Base-by-base conservation (phyloP, 2,797 vertebrate species). In the Typhlichthys subterraneus region DNA sequence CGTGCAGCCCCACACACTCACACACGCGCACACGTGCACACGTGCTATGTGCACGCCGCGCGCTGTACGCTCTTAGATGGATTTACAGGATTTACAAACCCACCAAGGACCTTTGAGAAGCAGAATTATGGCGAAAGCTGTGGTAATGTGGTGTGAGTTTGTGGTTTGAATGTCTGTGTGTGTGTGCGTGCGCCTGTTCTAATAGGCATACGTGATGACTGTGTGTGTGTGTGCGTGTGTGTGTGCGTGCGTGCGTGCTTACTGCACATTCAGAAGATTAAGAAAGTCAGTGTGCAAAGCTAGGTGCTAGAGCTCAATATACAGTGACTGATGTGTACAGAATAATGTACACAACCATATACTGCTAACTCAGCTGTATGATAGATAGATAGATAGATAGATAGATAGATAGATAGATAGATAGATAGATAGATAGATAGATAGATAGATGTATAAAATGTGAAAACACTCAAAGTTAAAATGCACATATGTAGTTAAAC, bases 71-170 rank as follows among this genome's bases (percentile, higher is more conserved):
- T 74, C 69, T 13, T 56, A 63, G 53, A 23, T 61, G 62, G 76
- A 57, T 50, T 77, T 67, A 79, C 56, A 19, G 33, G 65, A 82
- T 75, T 80, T 70, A 74, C 67, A n/a, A 63, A 73, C 59, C 80
- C 79, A 45, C 85, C 70, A 65, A 79, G 74, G 69, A 76, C 70
- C 4, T 59, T 2, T 1, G 62, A 45, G 17, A 49, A 75, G 71
- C 65, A 75, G 76, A 79, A 77, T 85, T 74, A 81, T 59, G 67
- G 68, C 1, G 2, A 54, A 69, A 70, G 73, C 46, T 64, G 64
- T 48, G 57, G 51, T 61, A 61, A 61, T 55, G 65, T 54, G 15
- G 45, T 47, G 12, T 45, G 12, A 10, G 54, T 48, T 42, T 58
- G 45, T 13, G 9, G 54, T 48, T 23, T 58, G 31, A 56, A 31